Conservation (phyloP, 2,113 vertebrate species). For the Nothocercus julius region DNA sequence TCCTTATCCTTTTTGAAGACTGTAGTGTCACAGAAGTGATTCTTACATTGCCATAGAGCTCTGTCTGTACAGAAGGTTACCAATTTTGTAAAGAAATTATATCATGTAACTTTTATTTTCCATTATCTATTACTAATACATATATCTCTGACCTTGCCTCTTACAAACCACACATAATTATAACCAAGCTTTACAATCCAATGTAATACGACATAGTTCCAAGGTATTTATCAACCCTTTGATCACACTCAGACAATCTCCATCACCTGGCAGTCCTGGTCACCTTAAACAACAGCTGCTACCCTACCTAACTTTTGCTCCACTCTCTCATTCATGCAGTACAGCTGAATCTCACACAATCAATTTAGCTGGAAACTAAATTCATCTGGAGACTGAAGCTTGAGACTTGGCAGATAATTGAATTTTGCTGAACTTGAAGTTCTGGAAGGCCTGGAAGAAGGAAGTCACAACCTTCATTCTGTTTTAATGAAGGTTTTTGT, state of each 20-base stretch:
- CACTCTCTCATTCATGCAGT: not conserved
- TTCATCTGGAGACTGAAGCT: not conserved
- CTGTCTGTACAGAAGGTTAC: not conserved
- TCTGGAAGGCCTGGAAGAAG: not conserved
- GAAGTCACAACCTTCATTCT: not conserved
- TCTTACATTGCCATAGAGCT: rapidly evolving
- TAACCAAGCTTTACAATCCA: not conserved
- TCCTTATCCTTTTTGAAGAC: not conserved
- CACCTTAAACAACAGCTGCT: not conserved
- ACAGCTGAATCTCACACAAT: not conserved
- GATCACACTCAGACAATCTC: not conserved
- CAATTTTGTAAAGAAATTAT: not conserved
- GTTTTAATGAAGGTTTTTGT: not conserved
- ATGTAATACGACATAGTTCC: not conserved
- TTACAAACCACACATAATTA: not conserved
- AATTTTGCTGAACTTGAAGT: not conserved
- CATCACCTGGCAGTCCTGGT: not conserved
- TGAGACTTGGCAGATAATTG: not conserved
- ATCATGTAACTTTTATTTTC: not conserved
- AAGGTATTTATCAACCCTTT: not conserved
- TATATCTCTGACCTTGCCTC: not conserved
- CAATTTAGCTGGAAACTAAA: not conserved
- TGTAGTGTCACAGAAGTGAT: not conserved
- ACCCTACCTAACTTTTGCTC: not conserved
- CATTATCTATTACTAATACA: not conserved